A percentile compares a stretch with the other conserved stretches of the same genome.
Evolutionary conservation across 2,888 invertebrate genomes (phyloP).

Genomic region (Stenchaetothrips biformis): DNA sequence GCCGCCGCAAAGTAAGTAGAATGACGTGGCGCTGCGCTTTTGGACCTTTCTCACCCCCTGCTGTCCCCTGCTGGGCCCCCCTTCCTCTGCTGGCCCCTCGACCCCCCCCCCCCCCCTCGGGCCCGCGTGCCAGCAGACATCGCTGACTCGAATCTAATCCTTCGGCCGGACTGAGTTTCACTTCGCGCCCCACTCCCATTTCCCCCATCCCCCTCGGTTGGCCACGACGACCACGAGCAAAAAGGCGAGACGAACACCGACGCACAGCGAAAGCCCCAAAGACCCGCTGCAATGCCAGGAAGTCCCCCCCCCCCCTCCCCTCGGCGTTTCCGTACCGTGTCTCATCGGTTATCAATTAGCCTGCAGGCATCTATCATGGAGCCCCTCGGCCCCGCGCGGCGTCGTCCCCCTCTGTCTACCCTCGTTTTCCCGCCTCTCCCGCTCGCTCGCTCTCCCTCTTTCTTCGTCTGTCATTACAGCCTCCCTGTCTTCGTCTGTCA

Average conservation of each 20-base stretch:
- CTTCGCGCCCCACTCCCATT: not conserved
- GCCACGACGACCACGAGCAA: not conserved
- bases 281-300: too few relatives aligned
- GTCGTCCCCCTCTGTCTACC: too few relatives aligned
- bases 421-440: too few relatives aligned
- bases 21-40: too few relatives aligned
- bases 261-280: too few relatives aligned
- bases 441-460: too few relatives aligned
- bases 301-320: not conserved
- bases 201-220: not conserved
- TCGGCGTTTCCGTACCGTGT: not conserved
- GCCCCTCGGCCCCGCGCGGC: not conserved
- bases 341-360: not conserved
- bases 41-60: not conserved
- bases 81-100: not conserved
- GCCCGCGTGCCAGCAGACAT: not conserved
- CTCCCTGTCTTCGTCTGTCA: too few relatives aligned
- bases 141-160: slow-evolving; percentile 24
- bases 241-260: too few relatives aligned
- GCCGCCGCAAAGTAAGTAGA: too few relatives aligned
- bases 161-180: not conserved
- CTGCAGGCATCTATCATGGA: not conserved
- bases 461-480: too few relatives aligned
- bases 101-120: not conserved
- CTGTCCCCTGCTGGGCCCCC: too few relatives aligned